These are phyloP conservation scores for Drosophila niveifrons DNA, from an alignment of 2,888 invertebrate species.

Conservation along the genomic window DNA sequence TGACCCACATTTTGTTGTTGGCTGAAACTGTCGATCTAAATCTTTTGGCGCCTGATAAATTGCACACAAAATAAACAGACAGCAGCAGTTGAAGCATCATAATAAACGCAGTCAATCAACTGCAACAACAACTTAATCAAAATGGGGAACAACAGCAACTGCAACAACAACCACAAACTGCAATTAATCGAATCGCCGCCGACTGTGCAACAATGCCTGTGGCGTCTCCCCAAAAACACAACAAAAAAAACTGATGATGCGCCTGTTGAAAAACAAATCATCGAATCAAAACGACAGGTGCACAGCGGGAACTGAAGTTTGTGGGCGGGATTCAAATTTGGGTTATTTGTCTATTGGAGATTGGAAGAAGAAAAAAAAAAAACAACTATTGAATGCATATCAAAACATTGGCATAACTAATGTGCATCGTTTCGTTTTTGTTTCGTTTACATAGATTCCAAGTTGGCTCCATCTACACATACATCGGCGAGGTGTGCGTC, in stretches of 20 bases:
- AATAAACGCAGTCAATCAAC: conserved; percentile 59
- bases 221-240: conserved; percentile 24
- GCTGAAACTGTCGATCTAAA: conserved; percentile 53
- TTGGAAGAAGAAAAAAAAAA: conserved; percentile 2
- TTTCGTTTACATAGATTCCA: conserved; percentile 89
- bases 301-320: not conserved
- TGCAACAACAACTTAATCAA: conserved; percentile 62
- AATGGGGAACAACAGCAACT: conserved; percentile 41
- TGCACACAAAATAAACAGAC: conserved; percentile 58
- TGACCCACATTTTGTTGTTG: conserved; percentile 56
- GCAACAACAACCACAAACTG: conserved; percentile 25
- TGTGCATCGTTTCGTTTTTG: conserved; percentile 7
- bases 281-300: conserved; percentile 56
- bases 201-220: conserved; percentile 36
- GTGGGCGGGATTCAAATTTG: conserved; percentile 10
- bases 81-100: conserved; percentile 19
- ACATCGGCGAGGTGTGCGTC: conserved; percentile 99
- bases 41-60: conserved; percentile 72
- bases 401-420: conserved; percentile 42
- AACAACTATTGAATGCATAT: conserved; percentile 39
- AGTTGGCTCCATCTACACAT: conserved; percentile 97
- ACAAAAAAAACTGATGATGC: conserved; percentile 11
- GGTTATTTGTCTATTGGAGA: conserved; percentile 14
- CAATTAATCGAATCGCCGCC: conserved; percentile 48
- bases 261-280: conserved; percentile 52